These are phyloP conservation scores for human (Homo sapiens) DNA, from an alignment of 2,113 vertebrate genomes.

Conservation along the genomic window DNA sequence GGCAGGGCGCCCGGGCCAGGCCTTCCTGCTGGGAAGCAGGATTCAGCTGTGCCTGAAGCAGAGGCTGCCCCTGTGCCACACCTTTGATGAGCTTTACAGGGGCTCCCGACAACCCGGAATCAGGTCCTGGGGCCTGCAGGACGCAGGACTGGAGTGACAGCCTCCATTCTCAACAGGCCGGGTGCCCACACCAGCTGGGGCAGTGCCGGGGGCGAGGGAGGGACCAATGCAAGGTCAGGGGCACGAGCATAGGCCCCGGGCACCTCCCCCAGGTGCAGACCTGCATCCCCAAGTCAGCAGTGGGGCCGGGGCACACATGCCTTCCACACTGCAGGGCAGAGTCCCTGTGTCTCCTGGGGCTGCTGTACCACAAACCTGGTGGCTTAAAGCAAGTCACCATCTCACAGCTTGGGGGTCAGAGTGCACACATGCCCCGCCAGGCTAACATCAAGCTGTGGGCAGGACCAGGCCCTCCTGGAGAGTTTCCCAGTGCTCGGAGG, in stretches of 20 bases:
- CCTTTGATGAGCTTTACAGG: background rate
- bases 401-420: background rate
- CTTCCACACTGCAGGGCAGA: rapidly evolving
- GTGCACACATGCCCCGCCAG: background rate
- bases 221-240: background rate
- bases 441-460: background rate
- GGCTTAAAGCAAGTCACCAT: background rate
- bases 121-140: too few species aligned
- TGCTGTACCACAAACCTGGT: too few species aligned
- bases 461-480: background rate
- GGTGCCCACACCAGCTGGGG: too few species aligned
- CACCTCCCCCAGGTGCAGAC: background rate
- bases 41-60: background rate
- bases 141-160: background rate
- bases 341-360: background rate
- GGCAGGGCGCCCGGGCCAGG: background rate
- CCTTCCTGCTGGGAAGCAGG: background rate
- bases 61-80: background rate
- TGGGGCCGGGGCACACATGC: background rate
- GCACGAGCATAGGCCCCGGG: too few species aligned
- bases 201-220: background rate
- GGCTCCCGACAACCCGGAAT: background rate
- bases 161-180: background rate
- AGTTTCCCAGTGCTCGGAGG: background rate
- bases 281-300: background rate